These are phyloP conservation scores for Eulemur macaco DNA, from an alignment of 2,113 vertebrate species.

Conservation along the genomic window DNA sequence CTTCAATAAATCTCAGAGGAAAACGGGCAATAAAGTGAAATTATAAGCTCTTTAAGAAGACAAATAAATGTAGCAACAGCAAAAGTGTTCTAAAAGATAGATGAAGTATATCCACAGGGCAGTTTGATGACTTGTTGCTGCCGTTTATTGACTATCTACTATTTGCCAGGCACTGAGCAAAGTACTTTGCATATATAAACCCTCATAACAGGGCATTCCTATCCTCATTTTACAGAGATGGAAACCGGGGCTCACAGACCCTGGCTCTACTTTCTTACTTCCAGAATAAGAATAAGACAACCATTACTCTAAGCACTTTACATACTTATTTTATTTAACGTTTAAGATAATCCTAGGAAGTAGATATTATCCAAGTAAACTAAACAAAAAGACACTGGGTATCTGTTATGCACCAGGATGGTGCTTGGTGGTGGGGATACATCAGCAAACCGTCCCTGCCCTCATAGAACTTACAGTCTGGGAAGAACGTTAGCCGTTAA, in stretches of 20 bases:
- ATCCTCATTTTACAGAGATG: neutral
- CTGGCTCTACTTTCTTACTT: neutral
- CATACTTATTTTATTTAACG: neutral
- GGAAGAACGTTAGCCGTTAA: neutral
- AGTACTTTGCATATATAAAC: neutral
- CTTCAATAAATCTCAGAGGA: neutral
- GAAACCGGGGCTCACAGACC: neutral
- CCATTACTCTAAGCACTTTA: neutral
- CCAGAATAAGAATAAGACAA: neutral
- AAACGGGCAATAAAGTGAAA: neutral
- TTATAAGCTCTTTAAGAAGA: neutral
- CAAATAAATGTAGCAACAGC: neutral
- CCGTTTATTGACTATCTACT: neutral
- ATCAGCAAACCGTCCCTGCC: neutral
- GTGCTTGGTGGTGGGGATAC: neutral
- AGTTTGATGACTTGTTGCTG: neutral
- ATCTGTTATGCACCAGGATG: neutral
- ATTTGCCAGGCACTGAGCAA: neutral
- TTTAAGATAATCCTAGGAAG: neutral
- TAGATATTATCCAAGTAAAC: neutral
- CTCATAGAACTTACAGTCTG: neutral
- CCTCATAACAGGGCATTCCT: accelerated
- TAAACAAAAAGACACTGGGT: neutral
- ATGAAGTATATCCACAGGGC: too few species aligned
- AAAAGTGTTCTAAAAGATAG: neutral